A percentile compares a stretch with the other conserved stretches of the same genome.
Conservation (phyloP, 2,888 invertebrate species). For the Netelia fuscicornis region DNA sequence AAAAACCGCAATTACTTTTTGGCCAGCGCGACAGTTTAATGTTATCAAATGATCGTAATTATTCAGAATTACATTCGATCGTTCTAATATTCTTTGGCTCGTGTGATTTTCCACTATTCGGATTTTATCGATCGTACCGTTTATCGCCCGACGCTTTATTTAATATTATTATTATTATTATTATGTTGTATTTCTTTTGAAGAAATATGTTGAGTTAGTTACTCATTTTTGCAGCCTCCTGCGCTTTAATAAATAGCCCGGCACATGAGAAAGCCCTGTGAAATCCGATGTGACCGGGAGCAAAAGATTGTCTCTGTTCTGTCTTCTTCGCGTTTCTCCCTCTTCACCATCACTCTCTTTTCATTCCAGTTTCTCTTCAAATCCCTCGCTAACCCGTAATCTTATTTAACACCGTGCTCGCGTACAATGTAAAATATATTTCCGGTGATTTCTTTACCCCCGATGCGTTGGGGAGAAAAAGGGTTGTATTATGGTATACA, state of each 20-base stretch:
- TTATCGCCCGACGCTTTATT: too few species aligned
- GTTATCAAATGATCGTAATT: too few species aligned
- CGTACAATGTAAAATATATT: conserved; percentile 63
- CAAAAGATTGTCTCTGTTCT: conserved; percentile 35
- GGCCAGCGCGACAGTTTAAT: too few species aligned
- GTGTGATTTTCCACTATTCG: too few species aligned
- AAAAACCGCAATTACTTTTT: too few species aligned
- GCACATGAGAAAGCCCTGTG: conserved; percentile 60
- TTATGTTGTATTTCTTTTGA: too few species aligned
- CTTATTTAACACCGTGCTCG: conserved; percentile 44
- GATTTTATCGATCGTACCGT: too few species aligned
- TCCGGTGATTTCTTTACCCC: conserved; percentile 59
- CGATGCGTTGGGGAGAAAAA: conserved; percentile 20
- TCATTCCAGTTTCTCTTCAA: conserved; percentile 6
- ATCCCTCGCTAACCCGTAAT: conserved; percentile 19
- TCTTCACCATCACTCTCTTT: background rate
- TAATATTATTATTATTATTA: too few species aligned
- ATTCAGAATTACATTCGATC: too few species aligned
- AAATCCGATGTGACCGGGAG: conserved; percentile 19
- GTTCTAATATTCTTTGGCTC: too few species aligned
- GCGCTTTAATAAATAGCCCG: conserved; percentile 62
- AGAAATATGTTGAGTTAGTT: too few species aligned
- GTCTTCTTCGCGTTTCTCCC: background rate
- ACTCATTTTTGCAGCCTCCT: background rate
- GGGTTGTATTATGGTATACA: background rate